Base-by-base conservation (phyloP, 2,113 vertebrate species). In the Strigops habroptila region DNA sequence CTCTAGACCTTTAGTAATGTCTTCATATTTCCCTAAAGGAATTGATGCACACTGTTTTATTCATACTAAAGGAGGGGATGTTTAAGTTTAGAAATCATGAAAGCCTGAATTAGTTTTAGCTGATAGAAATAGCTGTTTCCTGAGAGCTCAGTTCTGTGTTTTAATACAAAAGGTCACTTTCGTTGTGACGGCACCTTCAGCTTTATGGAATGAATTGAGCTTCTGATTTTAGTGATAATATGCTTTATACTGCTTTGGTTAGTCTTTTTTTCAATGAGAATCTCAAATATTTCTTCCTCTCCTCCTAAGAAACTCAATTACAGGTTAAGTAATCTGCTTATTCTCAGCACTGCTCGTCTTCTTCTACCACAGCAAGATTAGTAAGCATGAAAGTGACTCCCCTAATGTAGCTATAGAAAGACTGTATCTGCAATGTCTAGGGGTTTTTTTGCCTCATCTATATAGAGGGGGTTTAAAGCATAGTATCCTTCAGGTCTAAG, bases 381-480 rank as follows among this genome's bases (percentile, higher is more conserved):
- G 71, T 41, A 64, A 93, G 87, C 91, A 96, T 94, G 93, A 94
- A 95, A 95, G 91, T 94, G 91, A 96, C 90, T 95, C 51, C 21
- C 41, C 59, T 96, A 91, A 95, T 86, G 82, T 75, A 81, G 55
- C 71, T 88, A 7, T 48, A 55, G 88, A 86, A 95, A 68, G 76
- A 67, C 64, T 88, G 59, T 71, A 88, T 74, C 90, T 94, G 94
- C 95, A 81, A 12, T 88, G 91, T 91, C 68, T 86, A 60, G 43
- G 33, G 3, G 76, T 82, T 15, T 63, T 77, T 55, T 41, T 1
- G 3, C 17, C 31, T 80, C n/a, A 23, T 82, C 60, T 57, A 4
- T 93, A 60, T 55, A 78, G 43, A 86, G n/a, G 11, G 53, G 11
- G 8, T 90, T 95, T 83, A 81, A 94, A 88, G 75, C 48, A 28